Base-by-base conservation (phyloP, 1,140 invertebrate genomes). In the Adoxophyes honmai region DNA sequence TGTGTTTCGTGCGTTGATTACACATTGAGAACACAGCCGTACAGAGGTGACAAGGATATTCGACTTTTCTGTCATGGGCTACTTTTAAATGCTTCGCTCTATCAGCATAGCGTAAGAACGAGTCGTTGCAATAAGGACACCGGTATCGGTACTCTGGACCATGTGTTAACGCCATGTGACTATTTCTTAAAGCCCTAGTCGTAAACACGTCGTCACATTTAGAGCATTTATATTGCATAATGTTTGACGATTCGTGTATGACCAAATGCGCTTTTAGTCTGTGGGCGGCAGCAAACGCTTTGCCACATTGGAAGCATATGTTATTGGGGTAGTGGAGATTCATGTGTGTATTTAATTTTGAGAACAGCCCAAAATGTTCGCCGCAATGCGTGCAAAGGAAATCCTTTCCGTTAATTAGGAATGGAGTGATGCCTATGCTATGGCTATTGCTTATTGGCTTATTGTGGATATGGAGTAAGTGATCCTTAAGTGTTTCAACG, bases 41-140 rank as follows among this genome's bases (percentile, higher is more conserved):
- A 51, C 88, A 90, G 10, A 86, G 67, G 34, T 82, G 74, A 55
- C 88, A 90, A 2, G 76, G 75, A 39, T 88, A 88, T 44, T 84
- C 80, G 0, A 84, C 65, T 53, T 73, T 78, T 52, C 75, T 78
- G 8, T 70, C 75, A 53, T 90, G 87, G 8, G 74, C 66, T 0
- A 80, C 74, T 10, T 78, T 81, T 52, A 91, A 62, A 75, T 91
- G 90, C 28, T 87, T 86, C 6, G 76, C 70, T 33, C 89, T 75
- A 33, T 88, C 84, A 1, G 78, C 76, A 54, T 90, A 90, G 0
- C 78, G 67, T 56, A 89, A 88, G 44, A 92, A 92, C 4, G 73
- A 78, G 51, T 90, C 88, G 3, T 85, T 85, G 60, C 91, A 92
- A 48, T 81, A 80, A 0, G 81, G 80, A 66, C 88, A 90, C 34